Conservation (phyloP, 2,113 vertebrate genomes). For the Grus americana region DNA sequence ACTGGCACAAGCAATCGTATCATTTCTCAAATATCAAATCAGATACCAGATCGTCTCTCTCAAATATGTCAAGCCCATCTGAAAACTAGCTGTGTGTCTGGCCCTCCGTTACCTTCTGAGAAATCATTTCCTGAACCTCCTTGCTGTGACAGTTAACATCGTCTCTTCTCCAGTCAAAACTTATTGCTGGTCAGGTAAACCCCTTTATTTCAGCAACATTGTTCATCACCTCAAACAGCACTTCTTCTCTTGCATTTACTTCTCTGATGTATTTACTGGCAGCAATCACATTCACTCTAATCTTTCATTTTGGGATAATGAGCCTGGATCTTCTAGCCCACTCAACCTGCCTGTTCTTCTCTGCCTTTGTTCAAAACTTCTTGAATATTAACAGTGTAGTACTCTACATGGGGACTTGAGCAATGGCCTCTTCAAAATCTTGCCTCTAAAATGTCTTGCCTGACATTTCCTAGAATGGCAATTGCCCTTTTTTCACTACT, state of each 20-base stretch:
- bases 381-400: not conserved
- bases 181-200: not conserved
- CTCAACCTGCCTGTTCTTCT: not conserved
- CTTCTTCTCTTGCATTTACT: not conserved
- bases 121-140: not conserved
- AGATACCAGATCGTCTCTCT: not conserved
- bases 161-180: not conserved
- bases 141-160: not conserved
- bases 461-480: not conserved
- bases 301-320: not conserved
- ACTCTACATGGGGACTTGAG: not conserved
- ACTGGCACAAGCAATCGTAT: not conserved
- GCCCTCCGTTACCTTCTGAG: not conserved
- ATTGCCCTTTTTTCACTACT: not conserved
- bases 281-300: not conserved
- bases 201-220: not conserved
- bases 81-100: not conserved
- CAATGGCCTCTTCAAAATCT: not conserved
- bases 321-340: not conserved
- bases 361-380: not conserved
- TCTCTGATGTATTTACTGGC: not conserved
- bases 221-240: not conserved
- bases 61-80: not conserved
- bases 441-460: not conserved
- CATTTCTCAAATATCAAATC: not conserved